Percentiles rank a stretch among this genome's conserved stretches.
Conservation (phyloP, 2,113 vertebrate species). For the Oceanodroma tethys region DNA sequence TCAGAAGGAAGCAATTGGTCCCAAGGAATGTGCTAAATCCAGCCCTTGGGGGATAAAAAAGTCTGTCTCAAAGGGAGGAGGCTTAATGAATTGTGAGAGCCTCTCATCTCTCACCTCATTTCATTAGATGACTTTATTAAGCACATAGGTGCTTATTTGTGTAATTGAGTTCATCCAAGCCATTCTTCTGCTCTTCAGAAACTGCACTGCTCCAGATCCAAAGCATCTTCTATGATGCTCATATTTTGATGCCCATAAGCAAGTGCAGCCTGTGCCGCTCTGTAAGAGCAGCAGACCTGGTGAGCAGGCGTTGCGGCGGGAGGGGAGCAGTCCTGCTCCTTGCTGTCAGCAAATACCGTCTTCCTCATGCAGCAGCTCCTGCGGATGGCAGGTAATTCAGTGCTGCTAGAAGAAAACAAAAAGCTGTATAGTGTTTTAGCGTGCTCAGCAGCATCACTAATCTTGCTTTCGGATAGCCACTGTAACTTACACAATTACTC, state of each 20-base stretch:
- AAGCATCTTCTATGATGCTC: neutral
- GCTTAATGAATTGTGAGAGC: neutral
- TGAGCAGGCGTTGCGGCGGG: accelerated
- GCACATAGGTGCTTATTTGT: neutral
- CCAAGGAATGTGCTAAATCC: neutral
- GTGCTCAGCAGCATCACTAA: neutral
- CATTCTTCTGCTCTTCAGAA: neutral
- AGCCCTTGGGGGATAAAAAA: neutral
- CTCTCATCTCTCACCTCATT: neutral
- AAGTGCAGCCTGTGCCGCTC: neutral
- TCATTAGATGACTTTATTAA: slow-evolving; percentile 1
- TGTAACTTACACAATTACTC: neutral
- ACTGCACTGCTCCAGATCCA: neutral
- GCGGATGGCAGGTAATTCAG: neutral
- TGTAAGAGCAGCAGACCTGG: neutral
- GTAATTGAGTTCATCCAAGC: neutral
- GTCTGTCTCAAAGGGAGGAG: neutral
- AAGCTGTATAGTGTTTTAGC: neutral
- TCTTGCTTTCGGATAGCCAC: neutral
- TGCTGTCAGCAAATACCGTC: neutral
- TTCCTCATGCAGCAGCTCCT: neutral
- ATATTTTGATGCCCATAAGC: neutral
- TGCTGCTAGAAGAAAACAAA: neutral
- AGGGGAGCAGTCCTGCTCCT: neutral
- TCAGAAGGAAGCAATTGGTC: neutral